Percentiles rank a stretch among this genome's conserved stretches.
phyloP scores from a whole-genome alignment of 2,113 vertebrate species.

The Sminthopsis crassicaudata region DNA sequence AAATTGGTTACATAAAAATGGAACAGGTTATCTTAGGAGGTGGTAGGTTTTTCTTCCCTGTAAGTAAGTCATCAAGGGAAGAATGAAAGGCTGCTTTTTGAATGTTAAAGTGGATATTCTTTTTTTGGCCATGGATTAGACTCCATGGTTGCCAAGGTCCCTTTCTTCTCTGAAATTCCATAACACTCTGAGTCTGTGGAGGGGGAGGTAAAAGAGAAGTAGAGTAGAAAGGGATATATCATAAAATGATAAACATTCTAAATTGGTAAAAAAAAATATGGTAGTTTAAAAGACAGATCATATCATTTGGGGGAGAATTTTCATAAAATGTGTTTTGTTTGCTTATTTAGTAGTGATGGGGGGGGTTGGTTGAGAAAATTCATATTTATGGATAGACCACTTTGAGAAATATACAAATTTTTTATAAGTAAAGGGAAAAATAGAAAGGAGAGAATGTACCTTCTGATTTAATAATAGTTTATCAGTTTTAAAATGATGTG shows the following conservation, averaged over 20 bases:
- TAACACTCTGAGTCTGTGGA: not conserved
- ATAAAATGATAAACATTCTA: not conserved
- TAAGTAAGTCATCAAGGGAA: not conserved
- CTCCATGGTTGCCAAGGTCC: not conserved
- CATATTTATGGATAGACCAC: not conserved
- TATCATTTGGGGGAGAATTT: not conserved
- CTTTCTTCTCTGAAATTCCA: not conserved
- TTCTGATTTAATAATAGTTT: not conserved
- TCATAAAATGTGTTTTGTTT: not conserved
- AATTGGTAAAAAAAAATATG: not conserved
- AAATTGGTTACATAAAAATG: not conserved
- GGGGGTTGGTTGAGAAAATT: not conserved
- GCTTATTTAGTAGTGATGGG: not conserved
- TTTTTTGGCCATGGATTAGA: not conserved
- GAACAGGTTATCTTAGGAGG: not conserved
- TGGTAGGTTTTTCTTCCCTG: not conserved
- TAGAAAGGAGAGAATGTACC: not conserved
- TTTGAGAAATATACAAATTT: not conserved
- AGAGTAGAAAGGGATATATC: not conserved
- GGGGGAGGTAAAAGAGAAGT: not conserved
- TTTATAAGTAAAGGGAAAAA: not conserved
- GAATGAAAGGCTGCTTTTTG: not conserved
- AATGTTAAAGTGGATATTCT: not conserved
- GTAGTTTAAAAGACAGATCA: not conserved
- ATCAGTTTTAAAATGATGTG: not conserved